phyloP scores from a whole-genome alignment of 2,797 vertebrate genomes.

The Pangasius mekongensis region DNA sequence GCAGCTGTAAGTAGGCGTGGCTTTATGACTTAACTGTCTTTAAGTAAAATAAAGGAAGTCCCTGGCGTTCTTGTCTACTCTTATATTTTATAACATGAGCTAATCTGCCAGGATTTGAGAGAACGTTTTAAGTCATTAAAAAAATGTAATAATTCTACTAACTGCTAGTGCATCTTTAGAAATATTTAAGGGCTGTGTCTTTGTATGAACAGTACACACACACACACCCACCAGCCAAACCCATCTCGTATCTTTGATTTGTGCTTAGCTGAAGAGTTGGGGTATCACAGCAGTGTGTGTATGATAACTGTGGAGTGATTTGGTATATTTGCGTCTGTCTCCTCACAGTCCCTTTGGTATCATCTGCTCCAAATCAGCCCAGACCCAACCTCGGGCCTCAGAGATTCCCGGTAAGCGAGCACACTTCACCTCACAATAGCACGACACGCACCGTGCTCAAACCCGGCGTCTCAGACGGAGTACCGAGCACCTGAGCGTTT shows the following conservation, averaged over 20 bases:
- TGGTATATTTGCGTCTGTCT: not conserved
- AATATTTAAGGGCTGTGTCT: no score
- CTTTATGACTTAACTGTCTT: not conserved
- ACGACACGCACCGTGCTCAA: not conserved
- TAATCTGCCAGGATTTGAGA: no score
- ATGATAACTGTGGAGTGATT: not conserved
- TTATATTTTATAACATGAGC: no score
- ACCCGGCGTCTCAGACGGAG: not conserved
- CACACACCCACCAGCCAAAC: no score
- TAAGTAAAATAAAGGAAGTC: no score
- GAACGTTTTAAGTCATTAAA: no score
- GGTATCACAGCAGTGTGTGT: not conserved
- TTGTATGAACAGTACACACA: no score
- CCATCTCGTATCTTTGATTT: not conserved
- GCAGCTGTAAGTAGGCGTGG: not conserved
- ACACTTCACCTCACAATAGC: slow-evolving; percentile 61
- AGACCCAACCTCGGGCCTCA: slow-evolving; percentile 93
- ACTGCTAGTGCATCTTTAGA: no score
- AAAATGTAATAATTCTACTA: no score
- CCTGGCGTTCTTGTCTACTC: no score
- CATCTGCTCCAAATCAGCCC: slow-evolving; percentile 92
- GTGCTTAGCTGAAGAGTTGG: not conserved
- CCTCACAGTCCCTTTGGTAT: slow-evolving; percentile 91
- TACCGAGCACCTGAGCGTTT: not conserved
- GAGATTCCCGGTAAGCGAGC: slow-evolving; percentile 97